Percentiles rank a stretch among this genome's conserved stretches.
Conservation (phyloP, 1,140 invertebrate genomes). For the Drosophila sp. region DNA sequence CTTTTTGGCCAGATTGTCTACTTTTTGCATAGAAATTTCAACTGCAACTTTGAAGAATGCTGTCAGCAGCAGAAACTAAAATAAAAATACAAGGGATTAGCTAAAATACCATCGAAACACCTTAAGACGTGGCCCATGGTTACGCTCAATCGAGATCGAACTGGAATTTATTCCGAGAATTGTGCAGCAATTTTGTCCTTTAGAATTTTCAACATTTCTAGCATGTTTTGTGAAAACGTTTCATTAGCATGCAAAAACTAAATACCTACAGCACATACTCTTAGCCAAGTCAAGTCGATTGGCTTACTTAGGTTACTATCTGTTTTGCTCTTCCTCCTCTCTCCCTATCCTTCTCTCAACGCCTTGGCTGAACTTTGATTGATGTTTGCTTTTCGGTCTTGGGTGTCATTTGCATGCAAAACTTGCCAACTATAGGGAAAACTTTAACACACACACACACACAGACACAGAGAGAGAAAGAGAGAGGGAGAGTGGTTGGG, state of each 20-base stretch:
- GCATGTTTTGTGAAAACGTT: background rate
- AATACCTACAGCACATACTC: constrained; percentile 21
- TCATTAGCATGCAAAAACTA: constrained; percentile 15
- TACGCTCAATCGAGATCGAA: no score
- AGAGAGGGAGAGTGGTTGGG: background rate
- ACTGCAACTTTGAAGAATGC: no score
- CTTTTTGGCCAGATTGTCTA: background rate
- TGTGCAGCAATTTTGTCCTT: no score
- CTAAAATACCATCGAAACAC: no score
- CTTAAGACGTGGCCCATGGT: no score
- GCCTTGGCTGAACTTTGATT: constrained; percentile 45
- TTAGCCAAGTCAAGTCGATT: constrained; percentile 3
- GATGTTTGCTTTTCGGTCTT: constrained; percentile 40
- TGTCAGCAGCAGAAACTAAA: no score
- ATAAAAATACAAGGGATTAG: no score
- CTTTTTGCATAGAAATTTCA: no score
- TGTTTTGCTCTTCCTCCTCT: background rate
- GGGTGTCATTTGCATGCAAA: constrained; percentile 59
- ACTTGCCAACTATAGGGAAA: constrained; percentile 27
- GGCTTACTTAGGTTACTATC: constrained; percentile 15
- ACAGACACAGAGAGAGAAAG: constrained; percentile 5
- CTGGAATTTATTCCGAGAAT: no score
- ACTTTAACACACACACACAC: constrained; percentile 14
- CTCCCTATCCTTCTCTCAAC: background rate
- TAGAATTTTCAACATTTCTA: background rate